These are phyloP conservation scores for Caranx melampygus DNA, from an alignment of 2,113 vertebrate genomes.

Conservation along the genomic window DNA sequence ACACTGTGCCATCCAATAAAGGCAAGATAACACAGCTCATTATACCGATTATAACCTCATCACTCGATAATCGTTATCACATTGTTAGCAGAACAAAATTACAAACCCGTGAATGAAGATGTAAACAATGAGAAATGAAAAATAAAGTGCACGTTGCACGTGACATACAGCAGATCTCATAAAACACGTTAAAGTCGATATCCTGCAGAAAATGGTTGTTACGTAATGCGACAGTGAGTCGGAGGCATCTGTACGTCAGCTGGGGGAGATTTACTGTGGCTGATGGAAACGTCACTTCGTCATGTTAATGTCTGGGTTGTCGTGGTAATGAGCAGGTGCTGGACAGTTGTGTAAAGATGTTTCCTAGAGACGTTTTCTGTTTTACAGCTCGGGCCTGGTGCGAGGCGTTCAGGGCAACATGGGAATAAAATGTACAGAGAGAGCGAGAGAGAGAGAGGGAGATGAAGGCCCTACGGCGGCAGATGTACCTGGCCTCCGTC, in stretches of 20 bases:
- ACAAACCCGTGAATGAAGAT: too few species aligned
- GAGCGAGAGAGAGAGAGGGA: not conserved
- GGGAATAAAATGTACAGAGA: constrained; percentile 7
- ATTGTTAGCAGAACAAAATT: too few species aligned
- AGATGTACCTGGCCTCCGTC: too few species aligned
- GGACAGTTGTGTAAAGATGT: constrained; percentile 7
- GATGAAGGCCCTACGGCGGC: too few species aligned
- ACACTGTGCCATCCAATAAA: too few species aligned
- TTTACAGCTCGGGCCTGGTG: not conserved
- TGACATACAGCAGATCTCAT: not conserved
- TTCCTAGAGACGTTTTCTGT: not conserved
- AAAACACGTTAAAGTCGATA: not conserved
- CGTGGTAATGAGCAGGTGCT: constrained; percentile 21
- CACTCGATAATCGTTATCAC: too few species aligned
- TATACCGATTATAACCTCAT: too few species aligned
- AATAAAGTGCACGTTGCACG: too few species aligned
- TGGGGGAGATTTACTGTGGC: constrained; percentile 4
- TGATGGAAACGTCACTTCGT: constrained; percentile 24
- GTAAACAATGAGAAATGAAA: too few species aligned
- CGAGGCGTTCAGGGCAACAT: not conserved
- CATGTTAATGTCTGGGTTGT: constrained; percentile 18
- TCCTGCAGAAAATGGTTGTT: not conserved
- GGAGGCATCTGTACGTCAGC: not conserved
- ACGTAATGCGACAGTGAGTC: not conserved
- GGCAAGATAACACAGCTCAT: too few species aligned